These are phyloP conservation scores for Cynaeus angustus DNA, from an alignment of 2,888 invertebrate species.

Conservation along the genomic window DNA sequence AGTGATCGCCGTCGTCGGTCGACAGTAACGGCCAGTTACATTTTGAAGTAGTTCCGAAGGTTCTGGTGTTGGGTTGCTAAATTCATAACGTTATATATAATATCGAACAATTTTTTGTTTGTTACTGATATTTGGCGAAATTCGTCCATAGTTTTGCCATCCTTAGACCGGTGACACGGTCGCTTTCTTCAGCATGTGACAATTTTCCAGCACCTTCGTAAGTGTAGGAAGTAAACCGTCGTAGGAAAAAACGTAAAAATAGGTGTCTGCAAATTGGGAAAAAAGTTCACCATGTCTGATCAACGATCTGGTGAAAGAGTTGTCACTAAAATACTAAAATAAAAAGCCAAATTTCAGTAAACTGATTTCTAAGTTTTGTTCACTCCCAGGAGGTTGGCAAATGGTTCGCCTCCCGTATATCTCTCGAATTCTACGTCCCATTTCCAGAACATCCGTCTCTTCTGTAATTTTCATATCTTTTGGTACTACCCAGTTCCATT, in stretches of 20 bases:
- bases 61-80: conserved; percentile 40
- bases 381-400: conserved; percentile 35
- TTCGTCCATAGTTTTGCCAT: conserved; percentile 27
- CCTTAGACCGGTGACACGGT: conserved; percentile 1
- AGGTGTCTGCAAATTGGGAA: conserved; percentile 8
- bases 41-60: conserved; percentile 25
- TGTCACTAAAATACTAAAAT: conserved; percentile 46
- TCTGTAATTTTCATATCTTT: conserved; percentile 45
- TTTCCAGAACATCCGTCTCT: conserved; percentile 3
- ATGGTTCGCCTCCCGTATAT: conserved; percentile 37
- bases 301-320: conserved; percentile 19
- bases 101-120: background rate
- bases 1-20: conserved; percentile 9
- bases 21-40: conserved; percentile 18
- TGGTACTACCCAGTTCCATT: conserved; percentile 40
- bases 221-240: background rate
- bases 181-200: no score
- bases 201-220: no score
- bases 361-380: no score
- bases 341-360: no score
- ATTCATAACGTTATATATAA: background rate
- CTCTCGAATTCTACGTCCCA: conserved; percentile 38
- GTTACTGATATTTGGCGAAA: conserved; percentile 33
- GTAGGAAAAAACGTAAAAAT: conserved; percentile 40
- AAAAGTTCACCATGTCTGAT: conserved; percentile 31